Conservation (phyloP, 1,140 invertebrate species). For the Sminthurinus signatus region DNA sequence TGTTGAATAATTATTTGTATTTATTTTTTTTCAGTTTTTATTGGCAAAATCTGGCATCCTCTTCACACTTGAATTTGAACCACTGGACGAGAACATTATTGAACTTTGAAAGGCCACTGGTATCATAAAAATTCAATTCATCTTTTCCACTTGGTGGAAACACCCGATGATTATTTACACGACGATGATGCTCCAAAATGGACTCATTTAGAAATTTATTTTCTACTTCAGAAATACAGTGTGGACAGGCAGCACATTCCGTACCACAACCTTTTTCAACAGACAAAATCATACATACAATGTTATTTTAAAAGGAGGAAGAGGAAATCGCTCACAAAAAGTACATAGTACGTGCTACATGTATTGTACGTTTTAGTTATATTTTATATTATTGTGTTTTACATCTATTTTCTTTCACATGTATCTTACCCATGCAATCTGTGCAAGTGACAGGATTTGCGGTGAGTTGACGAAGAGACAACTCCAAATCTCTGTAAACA, state of each 20-base stretch:
- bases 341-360: too few relatives aligned
- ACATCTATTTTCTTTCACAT: too few relatives aligned
- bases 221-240: background rate
- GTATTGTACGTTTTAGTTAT: too few relatives aligned
- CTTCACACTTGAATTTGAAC: background rate
- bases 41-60: background rate
- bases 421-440: background rate
- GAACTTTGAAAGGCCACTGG: background rate
- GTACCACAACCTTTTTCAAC: background rate
- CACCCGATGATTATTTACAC: background rate
- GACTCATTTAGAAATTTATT: background rate
- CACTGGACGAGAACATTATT: background rate
- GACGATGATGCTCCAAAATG: background rate
- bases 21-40: background rate
- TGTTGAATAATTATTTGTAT: too few relatives aligned
- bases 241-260: background rate
- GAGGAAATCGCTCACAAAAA: too few relatives aligned
- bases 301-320: too few relatives aligned
- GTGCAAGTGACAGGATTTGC: constrained; percentile 15
- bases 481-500: background rate
- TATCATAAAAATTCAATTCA: background rate
- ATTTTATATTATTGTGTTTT: too few relatives aligned
- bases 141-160: background rate
- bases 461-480: constrained; percentile 22
- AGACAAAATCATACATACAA: too few relatives aligned